A percentile compares a stretch with the other conserved stretches of the same genome.
Conservation (phyloP, 2,113 vertebrate genomes). For the Numida meleagris region DNA sequence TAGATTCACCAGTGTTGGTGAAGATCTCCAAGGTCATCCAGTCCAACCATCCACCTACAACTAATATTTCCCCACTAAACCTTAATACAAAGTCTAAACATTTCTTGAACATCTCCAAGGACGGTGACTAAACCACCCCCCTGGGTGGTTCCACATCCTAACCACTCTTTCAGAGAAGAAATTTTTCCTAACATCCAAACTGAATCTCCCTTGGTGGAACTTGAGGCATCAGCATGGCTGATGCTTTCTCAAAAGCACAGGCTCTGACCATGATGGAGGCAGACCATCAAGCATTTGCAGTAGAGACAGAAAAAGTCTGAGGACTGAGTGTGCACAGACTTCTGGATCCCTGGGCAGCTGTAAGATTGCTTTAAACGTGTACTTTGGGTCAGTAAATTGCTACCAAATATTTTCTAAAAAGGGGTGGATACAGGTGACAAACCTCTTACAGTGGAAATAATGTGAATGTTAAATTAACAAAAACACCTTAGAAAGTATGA, state of each 20-base stretch:
- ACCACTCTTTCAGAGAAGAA: no score
- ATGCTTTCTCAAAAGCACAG: background rate
- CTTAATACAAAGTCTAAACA: no score
- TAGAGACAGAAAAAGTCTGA: background rate
- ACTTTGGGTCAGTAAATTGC: constrained; percentile 9
- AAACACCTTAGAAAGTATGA: constrained; percentile 69
- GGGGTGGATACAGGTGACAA: constrained; percentile 60
- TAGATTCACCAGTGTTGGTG: no score
- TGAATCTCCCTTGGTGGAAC: no score
- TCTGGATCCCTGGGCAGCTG: background rate
- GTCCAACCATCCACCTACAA: no score
- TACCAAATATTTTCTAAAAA: constrained; percentile 11
- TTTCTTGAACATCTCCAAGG: no score
- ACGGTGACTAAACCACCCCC: no score
- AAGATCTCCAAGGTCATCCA: no score
- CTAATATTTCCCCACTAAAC: no score
- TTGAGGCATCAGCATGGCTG: background rate
- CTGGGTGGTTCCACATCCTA: no score
- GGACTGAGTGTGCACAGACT: background rate
- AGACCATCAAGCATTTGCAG: background rate
- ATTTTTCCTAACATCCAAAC: no score
- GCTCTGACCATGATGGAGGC: no score
- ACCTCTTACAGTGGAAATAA: constrained; percentile 76
- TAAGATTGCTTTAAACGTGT: background rate
- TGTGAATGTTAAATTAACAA: constrained; percentile 84